These are phyloP conservation scores for Magallana gigas DNA, from an alignment of 1,140 invertebrate species.

Conservation along the genomic window DNA sequence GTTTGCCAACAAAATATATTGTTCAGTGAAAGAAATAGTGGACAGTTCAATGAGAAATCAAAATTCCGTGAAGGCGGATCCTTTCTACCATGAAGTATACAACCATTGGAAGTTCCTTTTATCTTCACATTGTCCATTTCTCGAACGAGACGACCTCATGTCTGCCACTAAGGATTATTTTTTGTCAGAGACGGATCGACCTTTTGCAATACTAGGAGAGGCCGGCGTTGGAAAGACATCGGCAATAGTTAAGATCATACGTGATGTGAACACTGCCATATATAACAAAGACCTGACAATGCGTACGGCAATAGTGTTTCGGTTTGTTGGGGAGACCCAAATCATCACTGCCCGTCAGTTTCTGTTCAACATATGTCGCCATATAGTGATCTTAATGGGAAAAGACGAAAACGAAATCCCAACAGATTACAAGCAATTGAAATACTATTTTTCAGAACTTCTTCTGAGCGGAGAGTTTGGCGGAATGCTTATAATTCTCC, in stretches of 20 bases:
- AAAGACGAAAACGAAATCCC: conserved; percentile 66
- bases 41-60: conserved; percentile 71
- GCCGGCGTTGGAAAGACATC: conserved; percentile 75
- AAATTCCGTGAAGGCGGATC: conserved; percentile 80
- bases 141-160: conserved; percentile 80
- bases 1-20: conserved; percentile 85
- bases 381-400: conserved; percentile 67
- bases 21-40: conserved; percentile 90
- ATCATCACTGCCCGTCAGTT: conserved; percentile 65
- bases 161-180: conserved; percentile 85
- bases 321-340: conserved; percentile 73
- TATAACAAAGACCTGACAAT: conserved; percentile 59
- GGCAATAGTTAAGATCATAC: conserved; percentile 71
- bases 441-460: conserved; percentile 70
- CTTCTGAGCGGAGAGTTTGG: conserved; percentile 69
- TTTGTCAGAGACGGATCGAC: conserved; percentile 82
- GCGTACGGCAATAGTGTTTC: conserved; percentile 64
- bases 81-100: conserved; percentile 89
- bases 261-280: conserved; percentile 62
- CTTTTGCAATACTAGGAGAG: conserved; percentile 72
- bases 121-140: conserved; percentile 93
- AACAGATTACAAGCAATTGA: conserved; percentile 66
- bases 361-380: conserved; percentile 70
- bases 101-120: conserved; percentile 97
- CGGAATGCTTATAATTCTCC: conserved; percentile 72